phyloP scores from a whole-genome alignment of 2,797 vertebrate genomes.

The Selene dorsalis region DNA sequence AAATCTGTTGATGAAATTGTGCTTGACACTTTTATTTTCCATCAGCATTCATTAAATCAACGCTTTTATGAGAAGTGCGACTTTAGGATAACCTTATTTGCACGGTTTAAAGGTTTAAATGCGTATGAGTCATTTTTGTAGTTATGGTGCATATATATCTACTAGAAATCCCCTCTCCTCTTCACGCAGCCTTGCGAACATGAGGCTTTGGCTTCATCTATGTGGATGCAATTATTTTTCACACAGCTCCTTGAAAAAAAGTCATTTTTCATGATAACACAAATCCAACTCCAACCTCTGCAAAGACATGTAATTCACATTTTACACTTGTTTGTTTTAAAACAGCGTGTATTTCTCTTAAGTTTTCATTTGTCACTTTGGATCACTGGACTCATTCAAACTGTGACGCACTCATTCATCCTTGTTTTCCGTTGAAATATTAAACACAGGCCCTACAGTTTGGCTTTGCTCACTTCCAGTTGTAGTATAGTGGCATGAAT shows the following conservation, averaged over 20 bases:
- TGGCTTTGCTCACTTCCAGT: conserved; percentile 49
- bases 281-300: conserved; percentile 34
- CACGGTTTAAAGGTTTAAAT: conserved; percentile 34
- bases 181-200: conserved; percentile 31
- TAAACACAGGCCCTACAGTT: conserved; percentile 8
- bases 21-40: conserved; percentile 13
- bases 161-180: conserved; percentile 48
- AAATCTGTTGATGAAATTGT: conserved; percentile 51
- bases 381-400: conserved; percentile 29
- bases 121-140: conserved; percentile 18
- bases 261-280: conserved; percentile 51
- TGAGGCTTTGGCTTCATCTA: conserved; percentile 54
- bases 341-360: conserved; percentile 1
- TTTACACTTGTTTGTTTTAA: conserved; percentile 28
- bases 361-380: conserved; percentile 53
- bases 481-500: conserved; percentile 56
- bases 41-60: conserved; percentile 25
- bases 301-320: conserved; percentile 22
- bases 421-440: conserved; percentile 54
- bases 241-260: conserved; percentile 36
- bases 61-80: conserved; percentile 12
- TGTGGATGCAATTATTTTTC: conserved; percentile 59
- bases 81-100: conserved; percentile 22
- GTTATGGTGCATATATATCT: conserved; percentile 5
- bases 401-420: conserved; percentile 7